phyloP scores from a whole-genome alignment of 2,113 vertebrate genomes.

The Okapia johnstoni region DNA sequence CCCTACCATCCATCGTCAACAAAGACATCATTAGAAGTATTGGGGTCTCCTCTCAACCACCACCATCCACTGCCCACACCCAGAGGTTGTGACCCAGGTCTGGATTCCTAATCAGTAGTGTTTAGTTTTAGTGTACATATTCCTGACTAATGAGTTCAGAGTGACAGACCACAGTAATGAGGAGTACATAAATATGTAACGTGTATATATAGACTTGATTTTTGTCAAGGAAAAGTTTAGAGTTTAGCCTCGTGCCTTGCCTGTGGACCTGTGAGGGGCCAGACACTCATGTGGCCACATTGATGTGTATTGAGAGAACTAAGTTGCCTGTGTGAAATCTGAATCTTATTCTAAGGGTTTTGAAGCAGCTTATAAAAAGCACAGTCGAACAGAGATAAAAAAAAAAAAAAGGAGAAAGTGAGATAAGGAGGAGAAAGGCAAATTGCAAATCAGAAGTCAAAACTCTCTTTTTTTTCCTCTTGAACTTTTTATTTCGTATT shows the following conservation, averaged over 20 bases:
- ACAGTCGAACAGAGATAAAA: accelerated
- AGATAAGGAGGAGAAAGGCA: background rate
- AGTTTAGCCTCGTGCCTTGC: background rate
- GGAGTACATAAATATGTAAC: too few species aligned
- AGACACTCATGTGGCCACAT: background rate
- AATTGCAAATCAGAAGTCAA: background rate
- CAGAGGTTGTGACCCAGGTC: background rate
- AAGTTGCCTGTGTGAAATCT: background rate
- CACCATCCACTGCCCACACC: background rate
- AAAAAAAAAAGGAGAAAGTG: background rate
- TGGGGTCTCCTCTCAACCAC: background rate
- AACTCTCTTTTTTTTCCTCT: background rate
- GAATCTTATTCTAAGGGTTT: background rate
- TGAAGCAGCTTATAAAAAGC: background rate
- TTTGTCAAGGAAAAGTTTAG: background rate
- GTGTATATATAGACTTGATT: background rate
- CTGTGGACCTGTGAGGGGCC: background rate
- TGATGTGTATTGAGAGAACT: background rate
- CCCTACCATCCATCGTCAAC: background rate
- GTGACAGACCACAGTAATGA: background rate
- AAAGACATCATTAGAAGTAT: background rate
- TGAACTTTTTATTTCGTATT: background rate
- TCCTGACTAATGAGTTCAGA: background rate
- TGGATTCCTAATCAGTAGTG: background rate
- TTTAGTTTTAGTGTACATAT: background rate